Evolutionary conservation across 2,113 vertebrate species (phyloP), one percentile per base, ranked within the genome.

Genomic region (Cyprinodon variegatus): DNA sequence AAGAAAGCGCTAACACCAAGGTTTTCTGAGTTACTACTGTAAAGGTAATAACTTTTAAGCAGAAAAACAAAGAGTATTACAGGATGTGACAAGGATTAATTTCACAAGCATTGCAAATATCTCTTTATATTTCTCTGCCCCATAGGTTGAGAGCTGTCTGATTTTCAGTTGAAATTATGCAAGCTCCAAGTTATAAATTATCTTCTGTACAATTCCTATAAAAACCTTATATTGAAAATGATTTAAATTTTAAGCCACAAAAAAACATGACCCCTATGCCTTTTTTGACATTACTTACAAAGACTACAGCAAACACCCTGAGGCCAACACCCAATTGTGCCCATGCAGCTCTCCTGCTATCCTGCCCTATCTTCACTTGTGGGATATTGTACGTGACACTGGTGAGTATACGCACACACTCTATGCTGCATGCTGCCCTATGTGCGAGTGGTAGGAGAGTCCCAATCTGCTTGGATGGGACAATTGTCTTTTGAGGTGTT

Each of bases 271-370:
- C 76, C 88, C 76, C 66, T 6, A 62, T 81, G 75, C 89, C 91
- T 94, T 89, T 86, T 91, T 84, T 72, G 76, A 88, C 89, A 85
- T 79, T 77, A 38, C 84, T 85, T 88, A 83, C 89, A 81, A 85
- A 90, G 61, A 68, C 81, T 63, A 76, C 76, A 87, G 83, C 37
- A 62, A 53, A 61, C 81, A 78, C 88, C 91, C 90, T 29, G 82
- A 57, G 83, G 91, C 88, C 86, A 88, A 88, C 87, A 84, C 88
- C 89, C 77, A 86, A 89, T 90, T 92, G 71, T 93, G 92, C 88
- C 84, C 90, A 92, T 92, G 87, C 90, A 93, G 92, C 92, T 91
- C 83, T 91, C 81, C 86, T 91, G 88, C 83, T 91, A 86, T 76
- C 74, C 86, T 85, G 81, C 78, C 84, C 88, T 82, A 88, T 92